Evolutionary conservation across 2,113 vertebrate species (phyloP).

Genomic region (Melanotaenia duboulayi): DNA sequence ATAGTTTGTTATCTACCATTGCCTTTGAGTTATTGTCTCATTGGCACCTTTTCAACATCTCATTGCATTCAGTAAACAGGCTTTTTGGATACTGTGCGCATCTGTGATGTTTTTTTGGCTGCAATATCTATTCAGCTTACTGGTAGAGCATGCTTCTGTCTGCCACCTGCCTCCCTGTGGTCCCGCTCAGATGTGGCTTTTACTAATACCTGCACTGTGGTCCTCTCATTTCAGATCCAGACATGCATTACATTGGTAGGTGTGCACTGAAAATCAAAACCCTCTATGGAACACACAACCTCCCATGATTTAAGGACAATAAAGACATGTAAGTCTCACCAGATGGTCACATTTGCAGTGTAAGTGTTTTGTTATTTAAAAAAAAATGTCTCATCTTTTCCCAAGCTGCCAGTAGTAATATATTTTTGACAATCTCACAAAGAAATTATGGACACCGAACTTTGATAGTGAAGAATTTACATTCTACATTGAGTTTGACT

Average conservation of each 20-base stretch:
- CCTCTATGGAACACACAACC: constrained; percentile 23
- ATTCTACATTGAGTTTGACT: constrained; percentile 41
- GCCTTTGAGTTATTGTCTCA: not conserved
- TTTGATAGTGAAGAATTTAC: constrained; percentile 26
- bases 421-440: not conserved
- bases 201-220: constrained; percentile 59
- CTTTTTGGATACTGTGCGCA: constrained; percentile 45
- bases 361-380: not conserved
- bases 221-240: constrained; percentile 53
- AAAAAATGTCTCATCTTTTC: not conserved
- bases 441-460: not conserved
- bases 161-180: constrained; percentile 57
- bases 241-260: constrained; percentile 52
- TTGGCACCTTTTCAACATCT: constrained; percentile 16
- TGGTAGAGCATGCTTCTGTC: constrained; percentile 27
- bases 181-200: constrained; percentile 69
- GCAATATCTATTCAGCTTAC: constrained; percentile 49
- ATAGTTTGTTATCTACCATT: not conserved
- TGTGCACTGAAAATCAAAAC: constrained; percentile 62
- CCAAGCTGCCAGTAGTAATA: not conserved
- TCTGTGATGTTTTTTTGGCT: constrained; percentile 63
- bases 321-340: constrained; percentile 19
- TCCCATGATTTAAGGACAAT: constrained; percentile 39
- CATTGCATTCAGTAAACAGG: constrained; percentile 30
- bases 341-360: constrained; percentile 47